Conservation (phyloP, 2,113 vertebrate species). For the Osmerus eperlanus region DNA sequence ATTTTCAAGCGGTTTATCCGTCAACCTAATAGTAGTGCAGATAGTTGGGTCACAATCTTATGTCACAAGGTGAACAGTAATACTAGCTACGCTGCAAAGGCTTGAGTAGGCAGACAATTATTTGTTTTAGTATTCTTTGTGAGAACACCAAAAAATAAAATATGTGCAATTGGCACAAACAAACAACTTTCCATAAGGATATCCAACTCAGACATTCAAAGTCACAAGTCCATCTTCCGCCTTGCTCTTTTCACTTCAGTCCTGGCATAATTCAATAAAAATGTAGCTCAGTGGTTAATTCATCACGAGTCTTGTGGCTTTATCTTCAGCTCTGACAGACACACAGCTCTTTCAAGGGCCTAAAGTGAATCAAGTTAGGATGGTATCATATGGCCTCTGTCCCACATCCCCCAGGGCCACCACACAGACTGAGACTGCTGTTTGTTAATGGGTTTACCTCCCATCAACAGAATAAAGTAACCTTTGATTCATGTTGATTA, state of each 20-base stretch:
- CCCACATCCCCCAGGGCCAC: neutral
- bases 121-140: neutral
- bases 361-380: slow-evolving; percentile 8
- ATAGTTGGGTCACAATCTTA: neutral
- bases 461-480: neutral
- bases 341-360: slow-evolving; percentile 37
- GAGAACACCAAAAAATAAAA: neutral
- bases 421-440: neutral
- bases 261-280: slow-evolving; percentile 42
- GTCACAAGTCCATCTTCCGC: slow-evolving; percentile 30
- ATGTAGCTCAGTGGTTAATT: slow-evolving; percentile 13
- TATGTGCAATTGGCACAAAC: neutral
- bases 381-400: neutral
- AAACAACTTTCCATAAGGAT: neutral
- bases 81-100: no score
- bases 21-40: neutral
- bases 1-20: no score
- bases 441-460: neutral
- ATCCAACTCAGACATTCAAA: neutral
- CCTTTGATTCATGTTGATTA: no score
- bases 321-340: slow-evolving; percentile 17
- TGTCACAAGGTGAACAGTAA: no score
- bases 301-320: slow-evolving; percentile 49
- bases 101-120: no score
- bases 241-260: slow-evolving; percentile 3